Conservation (phyloP, 2,888 invertebrate genomes). For the Dynastes hyllus region DNA sequence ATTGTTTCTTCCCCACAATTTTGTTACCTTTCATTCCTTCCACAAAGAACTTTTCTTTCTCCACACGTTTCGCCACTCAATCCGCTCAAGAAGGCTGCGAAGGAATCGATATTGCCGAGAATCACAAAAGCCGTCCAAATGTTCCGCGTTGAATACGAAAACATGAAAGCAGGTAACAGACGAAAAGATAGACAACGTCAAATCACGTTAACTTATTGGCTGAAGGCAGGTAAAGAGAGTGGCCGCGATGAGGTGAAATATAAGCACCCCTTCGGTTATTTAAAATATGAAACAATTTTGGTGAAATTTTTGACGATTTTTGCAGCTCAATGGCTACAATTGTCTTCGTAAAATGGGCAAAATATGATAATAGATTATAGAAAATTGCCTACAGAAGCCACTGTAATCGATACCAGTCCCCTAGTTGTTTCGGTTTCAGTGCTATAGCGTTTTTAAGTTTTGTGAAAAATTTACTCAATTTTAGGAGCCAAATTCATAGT, state of each 20-base stretch:
- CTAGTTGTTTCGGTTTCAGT: too few species aligned
- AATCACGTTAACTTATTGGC: conserved; percentile 33
- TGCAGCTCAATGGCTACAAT: too few species aligned
- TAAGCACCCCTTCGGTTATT: conserved; percentile 20
- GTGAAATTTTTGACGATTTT: too few species aligned
- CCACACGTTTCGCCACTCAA: conserved; percentile 5
- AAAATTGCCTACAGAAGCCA: too few species aligned
- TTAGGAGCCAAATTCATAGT: too few species aligned
- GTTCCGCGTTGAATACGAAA: conserved; percentile 43
- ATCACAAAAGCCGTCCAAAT: conserved; percentile 33
- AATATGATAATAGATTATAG: too few species aligned
- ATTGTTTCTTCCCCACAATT: conserved; percentile 5
- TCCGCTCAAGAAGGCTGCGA: neutral
- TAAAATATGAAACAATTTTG: neutral
- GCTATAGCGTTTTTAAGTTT: too few species aligned
- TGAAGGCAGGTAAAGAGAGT: neutral
- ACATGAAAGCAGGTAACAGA: conserved; percentile 37
- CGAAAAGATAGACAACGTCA: conserved; percentile 44
- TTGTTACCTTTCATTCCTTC: neutral
- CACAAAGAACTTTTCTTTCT: neutral
- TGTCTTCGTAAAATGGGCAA: too few species aligned
- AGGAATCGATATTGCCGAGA: conserved; percentile 17
- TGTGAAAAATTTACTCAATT: too few species aligned
- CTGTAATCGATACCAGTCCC: too few species aligned
- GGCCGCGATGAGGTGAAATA: neutral